Percentiles rank a stretch among this genome's conserved stretches.
Conservation (phyloP, 2,888 invertebrate genomes). For the Odontomyia ornata region DNA sequence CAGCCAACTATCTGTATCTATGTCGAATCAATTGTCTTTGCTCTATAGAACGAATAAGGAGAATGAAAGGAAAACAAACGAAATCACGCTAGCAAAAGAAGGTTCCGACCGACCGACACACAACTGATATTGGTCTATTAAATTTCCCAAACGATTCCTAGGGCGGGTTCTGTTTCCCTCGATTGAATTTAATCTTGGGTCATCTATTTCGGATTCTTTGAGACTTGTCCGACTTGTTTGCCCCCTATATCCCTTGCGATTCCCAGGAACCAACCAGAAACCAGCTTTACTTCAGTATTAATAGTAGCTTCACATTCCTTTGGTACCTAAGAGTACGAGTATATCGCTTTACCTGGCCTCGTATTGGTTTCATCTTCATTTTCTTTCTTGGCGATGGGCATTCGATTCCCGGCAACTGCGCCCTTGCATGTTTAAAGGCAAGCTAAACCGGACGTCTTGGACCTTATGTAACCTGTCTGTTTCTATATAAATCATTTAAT, state of each 20-base stretch:
- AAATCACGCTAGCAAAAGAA: background rate
- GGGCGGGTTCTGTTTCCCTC: conserved; percentile 21
- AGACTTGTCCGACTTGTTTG: conserved; percentile 41
- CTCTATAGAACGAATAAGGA: background rate
- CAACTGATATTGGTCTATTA: background rate
- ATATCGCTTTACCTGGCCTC: conserved; percentile 17
- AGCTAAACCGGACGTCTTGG: conserved; percentile 23
- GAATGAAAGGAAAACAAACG: background rate
- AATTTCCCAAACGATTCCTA: conserved; percentile 18
- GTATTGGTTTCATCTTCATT: conserved; percentile 10
- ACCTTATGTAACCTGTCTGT: conserved; percentile 44
- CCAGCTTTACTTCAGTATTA: background rate
- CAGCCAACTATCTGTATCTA: background rate
- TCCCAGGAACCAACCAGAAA: conserved; percentile 30
- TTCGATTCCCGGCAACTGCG: background rate
- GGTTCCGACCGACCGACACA: too few species aligned
- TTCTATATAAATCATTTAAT: conserved; percentile 22
- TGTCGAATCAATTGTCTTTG: conserved; percentile 8
- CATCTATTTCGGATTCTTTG: conserved; percentile 41
- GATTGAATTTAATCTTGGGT: conserved; percentile 38
- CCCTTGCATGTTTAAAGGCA: background rate
- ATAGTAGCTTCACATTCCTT: background rate
- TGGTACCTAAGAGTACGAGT: background rate
- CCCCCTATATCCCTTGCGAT: conserved; percentile 20
- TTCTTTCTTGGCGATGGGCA: background rate